Conservation (phyloP, 2,888 invertebrate species). For the Eueremaeus valkanovi region DNA sequence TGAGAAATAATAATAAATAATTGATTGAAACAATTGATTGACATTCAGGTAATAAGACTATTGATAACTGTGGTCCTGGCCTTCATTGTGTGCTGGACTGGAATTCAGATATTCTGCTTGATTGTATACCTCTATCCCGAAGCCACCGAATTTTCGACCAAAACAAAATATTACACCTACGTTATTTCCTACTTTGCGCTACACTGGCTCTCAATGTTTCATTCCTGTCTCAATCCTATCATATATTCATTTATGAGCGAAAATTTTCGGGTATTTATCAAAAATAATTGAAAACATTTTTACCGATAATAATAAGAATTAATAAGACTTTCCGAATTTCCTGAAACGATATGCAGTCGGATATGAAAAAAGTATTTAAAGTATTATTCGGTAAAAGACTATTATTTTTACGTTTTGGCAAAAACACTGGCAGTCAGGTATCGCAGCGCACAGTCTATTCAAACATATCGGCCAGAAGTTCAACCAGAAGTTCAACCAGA, state of each 20-base stretch:
- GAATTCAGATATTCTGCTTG: not conserved
- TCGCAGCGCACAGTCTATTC: not conserved
- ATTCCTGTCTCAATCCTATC: slow-evolving; percentile 31
- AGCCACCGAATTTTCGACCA: not conserved
- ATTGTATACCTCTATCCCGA: not conserved
- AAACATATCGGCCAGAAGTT: not conserved
- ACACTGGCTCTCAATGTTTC: slow-evolving; percentile 28
- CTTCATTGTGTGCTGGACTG: slow-evolving; percentile 36
- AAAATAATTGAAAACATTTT: not conserved
- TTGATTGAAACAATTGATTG: no score
- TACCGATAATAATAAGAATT: not conserved
- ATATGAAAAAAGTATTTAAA: not conserved
- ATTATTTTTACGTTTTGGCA: not conserved
- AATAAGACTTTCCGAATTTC: not conserved
- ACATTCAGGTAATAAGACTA: slow-evolving; percentile 19
- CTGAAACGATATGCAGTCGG: not conserved
- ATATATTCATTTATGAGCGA: slow-evolving; percentile 32
- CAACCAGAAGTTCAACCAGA: no score
- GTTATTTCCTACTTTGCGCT: not conserved
- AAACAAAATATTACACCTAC: not conserved
- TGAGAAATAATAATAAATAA: no score
- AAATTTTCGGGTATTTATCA: slow-evolving; percentile 33
- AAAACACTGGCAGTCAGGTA: not conserved
- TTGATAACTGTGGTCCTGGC: slow-evolving; percentile 21
- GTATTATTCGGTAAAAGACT: not conserved